phyloP scores from a whole-genome alignment of 1,140 invertebrate species.

The Vanessa atalanta region DNA sequence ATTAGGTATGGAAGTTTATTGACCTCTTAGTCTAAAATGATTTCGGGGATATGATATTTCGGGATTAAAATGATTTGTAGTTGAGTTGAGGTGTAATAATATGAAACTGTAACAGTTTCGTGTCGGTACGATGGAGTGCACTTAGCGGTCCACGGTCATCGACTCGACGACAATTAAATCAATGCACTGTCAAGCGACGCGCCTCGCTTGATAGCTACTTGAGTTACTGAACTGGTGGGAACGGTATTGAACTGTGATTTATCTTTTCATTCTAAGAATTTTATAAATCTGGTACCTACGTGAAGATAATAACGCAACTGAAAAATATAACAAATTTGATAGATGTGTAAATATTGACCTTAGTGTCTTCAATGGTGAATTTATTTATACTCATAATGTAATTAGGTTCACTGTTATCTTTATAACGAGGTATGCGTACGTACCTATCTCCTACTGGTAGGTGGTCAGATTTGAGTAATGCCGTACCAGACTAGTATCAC shows the following conservation, averaged over 20 bases:
- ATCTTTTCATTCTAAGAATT: not conserved
- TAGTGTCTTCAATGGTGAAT: no score
- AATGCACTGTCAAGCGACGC: constrained; percentile 48
- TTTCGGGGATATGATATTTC: not conserved
- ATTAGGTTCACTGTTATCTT: no score
- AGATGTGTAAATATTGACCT: no score
- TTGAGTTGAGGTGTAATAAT: not conserved
- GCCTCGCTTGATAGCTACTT: constrained; percentile 35
- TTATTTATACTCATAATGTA: no score
- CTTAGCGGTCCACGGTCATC: constrained; percentile 65
- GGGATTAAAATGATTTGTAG: not conserved
- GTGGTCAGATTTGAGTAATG: no score
- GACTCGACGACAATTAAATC: constrained; percentile 68
- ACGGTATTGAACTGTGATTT: constrained; percentile 10
- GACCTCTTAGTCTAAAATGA: not conserved
- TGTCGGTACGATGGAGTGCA: constrained; percentile 42
- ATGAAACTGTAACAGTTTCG: constrained; percentile 31
- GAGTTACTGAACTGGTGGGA: constrained; percentile 32
- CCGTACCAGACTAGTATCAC: no score
- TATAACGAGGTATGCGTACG: no score
- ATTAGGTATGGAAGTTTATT: not conserved
- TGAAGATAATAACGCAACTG: no score
- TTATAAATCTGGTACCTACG: not conserved
- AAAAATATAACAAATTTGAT: no score
- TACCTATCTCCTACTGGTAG: no score